phyloP scores from a whole-genome alignment of 1,140 invertebrate genomes.

The Penaeus vannamei region DNA sequence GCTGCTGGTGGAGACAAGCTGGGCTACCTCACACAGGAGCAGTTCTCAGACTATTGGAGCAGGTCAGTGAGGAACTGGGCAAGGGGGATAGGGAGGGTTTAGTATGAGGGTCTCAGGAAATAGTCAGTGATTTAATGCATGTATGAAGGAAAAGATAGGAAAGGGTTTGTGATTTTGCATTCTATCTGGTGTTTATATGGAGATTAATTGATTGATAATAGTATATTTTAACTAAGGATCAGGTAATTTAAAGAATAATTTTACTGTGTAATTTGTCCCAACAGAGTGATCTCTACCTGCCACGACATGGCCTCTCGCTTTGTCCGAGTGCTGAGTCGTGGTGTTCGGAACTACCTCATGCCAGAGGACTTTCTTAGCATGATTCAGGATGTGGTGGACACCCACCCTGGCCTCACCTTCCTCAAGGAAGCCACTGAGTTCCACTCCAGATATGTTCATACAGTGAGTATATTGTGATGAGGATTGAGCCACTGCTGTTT shows the following conservation, averaged over 20 bases:
- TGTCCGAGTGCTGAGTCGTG: conserved; percentile 81
- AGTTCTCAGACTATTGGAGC: conserved; percentile 92
- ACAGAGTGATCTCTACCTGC: conserved; percentile 82
- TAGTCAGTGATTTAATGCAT: neutral
- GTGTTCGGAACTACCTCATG: conserved; percentile 73
- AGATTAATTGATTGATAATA: neutral
- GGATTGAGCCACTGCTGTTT: no score
- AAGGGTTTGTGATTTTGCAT: neutral
- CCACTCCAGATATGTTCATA: conserved; percentile 98
- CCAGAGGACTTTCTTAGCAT: conserved; percentile 90
- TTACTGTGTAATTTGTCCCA: conserved; percentile 17
- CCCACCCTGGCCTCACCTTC: conserved; percentile 91
- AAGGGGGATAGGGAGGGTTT: neutral
- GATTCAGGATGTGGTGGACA: conserved; percentile 98
- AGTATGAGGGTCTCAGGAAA: no score
- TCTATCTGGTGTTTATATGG: neutral
- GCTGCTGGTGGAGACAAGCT: conserved; percentile 84
- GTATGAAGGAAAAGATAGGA: neutral
- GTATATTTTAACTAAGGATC: neutral
- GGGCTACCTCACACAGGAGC: conserved; percentile 81
- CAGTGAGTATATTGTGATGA: conserved; percentile 77
- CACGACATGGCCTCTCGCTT: conserved; percentile 94
- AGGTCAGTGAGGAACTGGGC: conserved; percentile 77
- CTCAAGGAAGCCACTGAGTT: conserved; percentile 82
- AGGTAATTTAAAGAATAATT: neutral